Percentiles rank a stretch among this genome's conserved stretches.
phyloP scores from a whole-genome alignment of 2,113 vertebrate species.

The Vombatus ursinus region DNA sequence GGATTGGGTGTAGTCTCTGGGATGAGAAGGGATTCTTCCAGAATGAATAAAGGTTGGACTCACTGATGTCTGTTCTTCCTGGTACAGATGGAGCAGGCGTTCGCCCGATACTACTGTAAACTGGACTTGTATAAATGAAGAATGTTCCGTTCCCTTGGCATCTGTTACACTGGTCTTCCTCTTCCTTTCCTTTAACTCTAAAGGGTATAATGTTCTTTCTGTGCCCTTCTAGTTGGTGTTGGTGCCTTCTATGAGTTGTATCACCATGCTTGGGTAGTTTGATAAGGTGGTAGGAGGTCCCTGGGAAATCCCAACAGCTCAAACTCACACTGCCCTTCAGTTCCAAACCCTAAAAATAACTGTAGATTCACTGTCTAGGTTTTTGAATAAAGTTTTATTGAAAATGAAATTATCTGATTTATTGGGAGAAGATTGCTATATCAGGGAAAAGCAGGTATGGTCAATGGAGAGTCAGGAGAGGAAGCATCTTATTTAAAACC shows the following conservation, averaged over 20 bases:
- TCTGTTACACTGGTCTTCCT: background rate
- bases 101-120: slow-evolving; percentile 67
- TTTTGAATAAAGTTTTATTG: slow-evolving; percentile 69
- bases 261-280: background rate
- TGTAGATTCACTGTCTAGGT: slow-evolving; percentile 61
- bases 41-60: background rate
- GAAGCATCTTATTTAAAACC: background rate
- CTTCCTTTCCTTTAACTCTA: background rate
- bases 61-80: background rate
- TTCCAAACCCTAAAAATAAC: slow-evolving; percentile 44
- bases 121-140: background rate
- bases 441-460: background rate
- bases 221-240: background rate
- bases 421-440: slow-evolving; percentile 13
- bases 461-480: background rate
- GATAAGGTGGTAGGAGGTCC: background rate
- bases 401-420: slow-evolving; percentile 53
- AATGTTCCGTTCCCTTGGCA: background rate
- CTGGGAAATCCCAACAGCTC: background rate
- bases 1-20: no score
- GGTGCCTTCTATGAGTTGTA: background rate
- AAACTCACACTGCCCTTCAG: slow-evolving; percentile 9
- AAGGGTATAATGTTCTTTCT: slow-evolving; percentile 18
- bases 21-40: background rate
- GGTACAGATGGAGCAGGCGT: slow-evolving; percentile 79